These are phyloP conservation scores for Odontomyia ornata DNA, from an alignment of 2,888 invertebrate species.

Conservation along the genomic window DNA sequence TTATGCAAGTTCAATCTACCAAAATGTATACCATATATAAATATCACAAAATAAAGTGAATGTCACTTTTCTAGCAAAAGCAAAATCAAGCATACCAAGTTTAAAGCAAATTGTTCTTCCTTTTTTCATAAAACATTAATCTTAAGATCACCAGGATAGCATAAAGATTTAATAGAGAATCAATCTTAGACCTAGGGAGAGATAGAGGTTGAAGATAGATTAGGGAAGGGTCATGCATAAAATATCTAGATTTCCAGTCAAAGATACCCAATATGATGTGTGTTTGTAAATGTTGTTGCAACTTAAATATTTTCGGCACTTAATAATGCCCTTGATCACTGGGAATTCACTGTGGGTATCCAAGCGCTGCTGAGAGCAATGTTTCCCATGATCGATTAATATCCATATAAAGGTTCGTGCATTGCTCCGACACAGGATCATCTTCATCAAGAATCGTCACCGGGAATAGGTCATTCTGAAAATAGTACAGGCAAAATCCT, in stretches of 20 bases:
- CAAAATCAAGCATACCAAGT: neutral
- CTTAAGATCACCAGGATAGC: neutral
- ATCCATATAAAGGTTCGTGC: constrained; percentile 61
- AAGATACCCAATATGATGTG: neutral
- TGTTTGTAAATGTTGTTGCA: constrained; percentile 8
- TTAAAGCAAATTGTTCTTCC: neutral
- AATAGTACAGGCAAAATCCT: too few species aligned
- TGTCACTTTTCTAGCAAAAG: neutral
- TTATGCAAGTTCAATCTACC: neutral
- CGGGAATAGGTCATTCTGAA: constrained; percentile 63
- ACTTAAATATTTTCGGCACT: neutral
- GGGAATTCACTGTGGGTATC: constrained; percentile 56
- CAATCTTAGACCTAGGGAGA: neutral
- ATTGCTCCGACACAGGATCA: constrained; percentile 61
- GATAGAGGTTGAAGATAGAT: neutral
- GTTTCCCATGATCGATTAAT: constrained; percentile 64
- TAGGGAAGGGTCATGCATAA: constrained; percentile 17
- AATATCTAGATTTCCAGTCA: neutral
- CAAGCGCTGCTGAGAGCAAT: constrained; percentile 62
- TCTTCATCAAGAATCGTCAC: constrained; percentile 62
- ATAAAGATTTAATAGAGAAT: neutral
- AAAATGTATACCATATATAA: neutral
- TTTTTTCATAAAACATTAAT: neutral
- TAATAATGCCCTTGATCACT: neutral
- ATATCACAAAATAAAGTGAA: constrained; percentile 31